Evolutionary conservation across 2,797 vertebrate species (phyloP), one percentile per base, ranked within the genome.

Genomic region (Gephyroberyx darwinii): DNA sequence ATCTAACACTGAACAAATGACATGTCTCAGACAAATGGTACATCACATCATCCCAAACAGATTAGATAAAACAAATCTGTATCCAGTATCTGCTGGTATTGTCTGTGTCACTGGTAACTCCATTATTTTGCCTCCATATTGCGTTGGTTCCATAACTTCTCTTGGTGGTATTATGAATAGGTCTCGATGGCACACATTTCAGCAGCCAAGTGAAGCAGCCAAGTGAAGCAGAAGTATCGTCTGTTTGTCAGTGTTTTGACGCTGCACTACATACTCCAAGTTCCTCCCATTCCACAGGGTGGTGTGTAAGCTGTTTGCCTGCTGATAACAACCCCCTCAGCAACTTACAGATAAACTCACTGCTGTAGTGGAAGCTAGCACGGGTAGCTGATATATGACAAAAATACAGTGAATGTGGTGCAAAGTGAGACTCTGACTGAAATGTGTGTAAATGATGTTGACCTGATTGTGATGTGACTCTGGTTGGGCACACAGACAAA

Each of bases 271-370:
- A 75, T 72, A 50, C 45, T 61, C 55, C 22, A 26, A 55, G 70
- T 86, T 76, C 81, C 80, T 63, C 60, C 75, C 69, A 71, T 85
- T 78, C 62, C 68, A 66, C 61, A 57, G 48, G 65, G 65, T 66
- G 37, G 67, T 59, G 68, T 74, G 74, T 77, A 56, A 84, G 78
- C 81, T 82, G 83, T 86, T 82, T 78, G 64, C 78, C 71, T 71
- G 48, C 75, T 77, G 85, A 88, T 90, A 84, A 81, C 80, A 65
- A 67, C 60, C 71, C 41, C 16, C 55, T 66, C 73, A 77, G 71
- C 50, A 57, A 74, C 58, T 2, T 1, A 64, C 39, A 85, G 83
- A 88, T 88, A 84, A 85, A 78, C 57, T 60, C 35, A 31, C 57
- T 77, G 61, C 53, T 48, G 60, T 48, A 60, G 78, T 77, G 50